phyloP scores from a whole-genome alignment of 2,888 invertebrate genomes.

The Eretmocerus hayati region DNA sequence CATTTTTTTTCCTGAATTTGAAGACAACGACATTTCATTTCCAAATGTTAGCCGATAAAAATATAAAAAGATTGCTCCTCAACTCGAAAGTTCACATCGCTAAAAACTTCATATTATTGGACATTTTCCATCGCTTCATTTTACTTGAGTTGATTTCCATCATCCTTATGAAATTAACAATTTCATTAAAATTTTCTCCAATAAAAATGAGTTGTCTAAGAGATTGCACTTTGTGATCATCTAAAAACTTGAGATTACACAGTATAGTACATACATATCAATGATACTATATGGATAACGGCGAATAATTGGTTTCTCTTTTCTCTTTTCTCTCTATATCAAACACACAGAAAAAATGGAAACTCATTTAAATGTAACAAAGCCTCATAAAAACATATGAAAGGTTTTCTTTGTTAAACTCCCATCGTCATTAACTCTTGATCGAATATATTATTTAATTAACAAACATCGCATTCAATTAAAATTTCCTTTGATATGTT shows the following conservation, averaged over 20 bases:
- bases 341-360: slow-evolving; percentile 15
- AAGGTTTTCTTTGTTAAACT: too few species aligned
- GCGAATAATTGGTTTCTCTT: slow-evolving; percentile 20
- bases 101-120: slow-evolving; percentile 37
- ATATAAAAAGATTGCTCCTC: slow-evolving; percentile 34
- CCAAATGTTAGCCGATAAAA: slow-evolving; percentile 10
- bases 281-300: slow-evolving; percentile 22
- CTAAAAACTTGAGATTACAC: slow-evolving; percentile 40
- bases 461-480: too few species aligned
- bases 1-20: not conserved
- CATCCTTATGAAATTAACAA: slow-evolving; percentile 46
- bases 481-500: not conserved
- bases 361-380: too few species aligned
- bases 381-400: too few species aligned
- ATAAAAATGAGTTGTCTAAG: slow-evolving; percentile 45
- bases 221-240: slow-evolving; percentile 48
- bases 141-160: slow-evolving; percentile 21
- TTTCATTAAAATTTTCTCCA: slow-evolving; percentile 42
- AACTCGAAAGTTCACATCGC: slow-evolving; percentile 41
- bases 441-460: too few species aligned
- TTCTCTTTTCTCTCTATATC: slow-evolving; percentile 17
- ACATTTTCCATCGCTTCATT: slow-evolving; percentile 11
- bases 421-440: too few species aligned
- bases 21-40: not conserved
- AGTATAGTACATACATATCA: slow-evolving; percentile 22